phyloP scores from a whole-genome alignment of 2,888 invertebrate species.

The Tipula unca region DNA sequence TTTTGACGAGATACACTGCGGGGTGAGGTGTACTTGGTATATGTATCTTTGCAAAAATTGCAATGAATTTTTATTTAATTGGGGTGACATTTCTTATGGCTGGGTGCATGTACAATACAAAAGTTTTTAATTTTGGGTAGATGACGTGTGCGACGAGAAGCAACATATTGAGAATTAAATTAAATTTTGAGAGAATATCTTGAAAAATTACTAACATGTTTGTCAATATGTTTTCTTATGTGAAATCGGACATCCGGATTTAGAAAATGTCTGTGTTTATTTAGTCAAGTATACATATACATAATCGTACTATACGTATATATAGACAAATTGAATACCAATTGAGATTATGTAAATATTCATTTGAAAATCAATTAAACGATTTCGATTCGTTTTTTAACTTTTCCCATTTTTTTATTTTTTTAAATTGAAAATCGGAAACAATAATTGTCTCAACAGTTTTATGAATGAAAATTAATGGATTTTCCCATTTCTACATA shows the following conservation, averaged over 20 bases:
- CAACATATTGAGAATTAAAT: not conserved
- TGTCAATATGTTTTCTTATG: not conserved
- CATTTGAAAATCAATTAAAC: not conserved
- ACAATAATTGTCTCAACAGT: conserved; percentile 8
- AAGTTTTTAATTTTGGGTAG: not conserved
- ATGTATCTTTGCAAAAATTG: not conserved
- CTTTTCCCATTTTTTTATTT: not conserved
- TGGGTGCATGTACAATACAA: not conserved
- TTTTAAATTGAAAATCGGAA: conserved; percentile 4
- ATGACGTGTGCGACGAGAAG: not conserved
- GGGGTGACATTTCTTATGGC: not conserved
- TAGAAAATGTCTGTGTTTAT: not conserved
- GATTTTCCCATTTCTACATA: not conserved
- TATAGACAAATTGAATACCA: not conserved
- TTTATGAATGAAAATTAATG: not conserved
- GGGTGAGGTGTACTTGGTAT: not conserved
- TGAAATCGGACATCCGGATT: not conserved
- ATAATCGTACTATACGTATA: not conserved
- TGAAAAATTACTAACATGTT: not conserved
- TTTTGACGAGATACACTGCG: not conserved
- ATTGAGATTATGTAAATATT: not conserved
- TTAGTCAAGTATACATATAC: not conserved
- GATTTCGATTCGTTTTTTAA: not conserved
- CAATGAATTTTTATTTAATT: conserved; percentile 8
- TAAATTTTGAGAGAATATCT: not conserved